Conservation (phyloP, 2,113 vertebrate species). For the Catharus fuscescens region DNA sequence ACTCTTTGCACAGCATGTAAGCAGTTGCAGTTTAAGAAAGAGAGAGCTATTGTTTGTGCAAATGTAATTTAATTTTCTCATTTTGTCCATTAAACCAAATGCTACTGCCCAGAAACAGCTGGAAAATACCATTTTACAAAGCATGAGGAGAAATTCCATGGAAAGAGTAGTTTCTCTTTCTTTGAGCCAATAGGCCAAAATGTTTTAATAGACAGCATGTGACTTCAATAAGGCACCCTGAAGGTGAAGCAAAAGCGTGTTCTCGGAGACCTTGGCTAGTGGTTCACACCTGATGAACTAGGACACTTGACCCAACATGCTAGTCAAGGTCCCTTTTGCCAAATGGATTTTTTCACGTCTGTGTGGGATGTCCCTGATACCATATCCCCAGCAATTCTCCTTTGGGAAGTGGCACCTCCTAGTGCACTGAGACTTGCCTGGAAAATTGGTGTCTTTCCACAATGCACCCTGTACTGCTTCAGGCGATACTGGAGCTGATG, state of each 20-base stretch:
- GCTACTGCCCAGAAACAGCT: background rate
- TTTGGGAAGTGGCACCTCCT: background rate
- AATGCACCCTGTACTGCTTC: background rate
- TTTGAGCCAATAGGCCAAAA: background rate
- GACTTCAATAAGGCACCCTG: background rate
- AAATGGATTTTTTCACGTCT: background rate
- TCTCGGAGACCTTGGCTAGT: background rate
- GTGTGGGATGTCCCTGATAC: background rate
- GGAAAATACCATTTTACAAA: background rate
- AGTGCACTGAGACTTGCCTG: background rate
- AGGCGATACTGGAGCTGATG: accelerated
- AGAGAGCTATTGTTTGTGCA: background rate
- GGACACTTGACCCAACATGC: background rate
- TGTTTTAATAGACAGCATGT: background rate
- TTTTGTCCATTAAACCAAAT: background rate
- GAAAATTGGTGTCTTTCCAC: background rate
- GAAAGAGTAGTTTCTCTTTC: background rate
- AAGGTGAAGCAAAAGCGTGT: background rate
- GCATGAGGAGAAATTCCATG: background rate
- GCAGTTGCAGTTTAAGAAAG: background rate
- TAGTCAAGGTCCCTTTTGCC: background rate
- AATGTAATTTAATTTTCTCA: background rate
- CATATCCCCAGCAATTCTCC: background rate
- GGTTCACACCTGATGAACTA: background rate
- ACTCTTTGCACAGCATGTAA: background rate